Evolutionary conservation across 2,888 invertebrate species (phyloP).

Genomic region (Neoscelio sp.): DNA sequence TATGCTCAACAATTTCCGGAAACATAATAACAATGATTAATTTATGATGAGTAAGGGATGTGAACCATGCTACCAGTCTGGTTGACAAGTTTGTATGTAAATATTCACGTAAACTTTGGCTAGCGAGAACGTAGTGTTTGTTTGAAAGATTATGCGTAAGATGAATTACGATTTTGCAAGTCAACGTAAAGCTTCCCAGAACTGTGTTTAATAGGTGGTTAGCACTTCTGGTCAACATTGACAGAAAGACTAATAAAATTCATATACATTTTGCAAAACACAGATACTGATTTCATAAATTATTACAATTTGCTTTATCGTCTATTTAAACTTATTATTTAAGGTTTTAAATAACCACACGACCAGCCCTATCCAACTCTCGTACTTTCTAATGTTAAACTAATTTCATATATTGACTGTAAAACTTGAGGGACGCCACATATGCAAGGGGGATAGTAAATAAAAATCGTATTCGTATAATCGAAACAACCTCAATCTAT

Average conservation of each 20-base stretch:
- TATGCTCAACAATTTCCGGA: constrained; percentile 26
- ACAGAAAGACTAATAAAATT: constrained; percentile 44
- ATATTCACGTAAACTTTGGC: constrained; percentile 57
- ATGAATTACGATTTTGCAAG: constrained; percentile 57
- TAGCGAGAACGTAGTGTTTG: constrained; percentile 50
- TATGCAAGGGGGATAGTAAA: too few species aligned
- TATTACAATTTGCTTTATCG: not conserved
- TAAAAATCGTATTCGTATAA: too few species aligned
- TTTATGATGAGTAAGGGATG: constrained; percentile 52
- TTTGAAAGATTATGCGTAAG: constrained; percentile 47
- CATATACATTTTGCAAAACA: constrained; percentile 29
- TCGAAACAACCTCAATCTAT: too few species aligned
- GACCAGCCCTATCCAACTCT: not conserved
- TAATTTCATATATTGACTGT: too few species aligned
- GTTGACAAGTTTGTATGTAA: constrained; percentile 33
- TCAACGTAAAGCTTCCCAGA: constrained; percentile 36
- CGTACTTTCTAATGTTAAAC: too few species aligned
- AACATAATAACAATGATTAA: constrained; percentile 31
- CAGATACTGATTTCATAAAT: constrained; percentile 32
- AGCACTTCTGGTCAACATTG: constrained; percentile 37
- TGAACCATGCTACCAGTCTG: constrained; percentile 15
- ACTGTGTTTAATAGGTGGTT: constrained; percentile 40
- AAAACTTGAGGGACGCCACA: too few species aligned
- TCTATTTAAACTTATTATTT: constrained; percentile 22
- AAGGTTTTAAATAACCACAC: not conserved